Conservation (phyloP, 2,888 invertebrate genomes). For the Escarpia spicata region DNA sequence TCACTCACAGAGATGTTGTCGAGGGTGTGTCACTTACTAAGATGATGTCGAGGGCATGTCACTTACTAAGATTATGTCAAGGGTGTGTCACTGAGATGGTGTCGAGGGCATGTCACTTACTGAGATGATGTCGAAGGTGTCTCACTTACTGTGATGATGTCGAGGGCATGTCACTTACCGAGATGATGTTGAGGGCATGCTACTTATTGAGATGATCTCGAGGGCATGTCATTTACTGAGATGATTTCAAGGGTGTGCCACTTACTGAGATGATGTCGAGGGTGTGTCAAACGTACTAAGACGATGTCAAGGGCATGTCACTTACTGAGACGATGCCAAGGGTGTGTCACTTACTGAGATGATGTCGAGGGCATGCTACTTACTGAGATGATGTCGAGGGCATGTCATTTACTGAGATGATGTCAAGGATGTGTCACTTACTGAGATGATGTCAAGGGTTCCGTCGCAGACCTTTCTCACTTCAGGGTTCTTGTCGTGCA, state of each 20-base stretch:
- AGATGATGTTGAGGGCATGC: neutral
- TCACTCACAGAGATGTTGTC: conserved; percentile 87
- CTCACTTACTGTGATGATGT: too few species aligned
- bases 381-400: conserved; percentile 94
- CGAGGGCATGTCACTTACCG: neutral
- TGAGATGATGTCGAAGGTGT: neutral
- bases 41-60: neutral
- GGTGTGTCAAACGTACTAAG: neutral
- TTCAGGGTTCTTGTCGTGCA: conserved; percentile 95
- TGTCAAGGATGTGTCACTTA: conserved; percentile 82
- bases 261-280: neutral
- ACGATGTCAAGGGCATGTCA: neutral
- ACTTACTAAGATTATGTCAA: conserved; percentile 90
- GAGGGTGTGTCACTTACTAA: conserved; percentile 71
- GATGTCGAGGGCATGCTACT: conserved; percentile 83
- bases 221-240: conserved; percentile 81
- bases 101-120: conserved; percentile 76
- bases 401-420: conserved; percentile 82
- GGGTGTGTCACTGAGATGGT: conserved; percentile 84
- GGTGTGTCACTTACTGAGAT: conserved; percentile 77
- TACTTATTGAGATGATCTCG: conserved; percentile 87
- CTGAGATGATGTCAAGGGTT: conserved; percentile 94
- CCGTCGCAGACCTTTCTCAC: conserved; percentile 92
- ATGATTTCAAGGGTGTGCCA: conserved; percentile 86
- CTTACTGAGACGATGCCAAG: neutral